These are phyloP conservation scores for Drosophila parabipectinata DNA, from an alignment of 1,140 invertebrate genomes.

Conservation along the genomic window DNA sequence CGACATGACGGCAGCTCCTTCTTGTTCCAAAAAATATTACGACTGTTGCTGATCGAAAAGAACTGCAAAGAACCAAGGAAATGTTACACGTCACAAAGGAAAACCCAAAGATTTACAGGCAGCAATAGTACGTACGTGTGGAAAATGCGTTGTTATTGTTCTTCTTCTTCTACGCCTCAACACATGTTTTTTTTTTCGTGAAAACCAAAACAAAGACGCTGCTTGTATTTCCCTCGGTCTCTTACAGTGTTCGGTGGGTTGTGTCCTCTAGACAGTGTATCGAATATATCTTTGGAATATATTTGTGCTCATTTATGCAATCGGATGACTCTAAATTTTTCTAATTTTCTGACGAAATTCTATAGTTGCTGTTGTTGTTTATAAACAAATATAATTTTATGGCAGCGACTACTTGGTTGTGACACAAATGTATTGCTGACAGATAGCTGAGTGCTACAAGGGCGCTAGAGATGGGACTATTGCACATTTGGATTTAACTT, in stretches of 20 bases:
- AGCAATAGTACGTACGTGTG: too few relatives aligned
- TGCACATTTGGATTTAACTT: too few relatives aligned
- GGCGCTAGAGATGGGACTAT: not conserved
- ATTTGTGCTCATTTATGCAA: not conserved
- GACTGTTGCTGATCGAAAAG: not conserved
- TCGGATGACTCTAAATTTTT: not conserved
- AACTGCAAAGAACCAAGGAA: not conserved
- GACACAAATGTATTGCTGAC: not conserved
- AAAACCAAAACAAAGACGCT: not conserved
- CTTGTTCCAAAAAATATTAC: not conserved
- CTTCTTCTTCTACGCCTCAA: conserved; percentile 20
- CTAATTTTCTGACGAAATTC: not conserved
- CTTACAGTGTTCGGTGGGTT: not conserved
- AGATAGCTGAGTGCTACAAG: not conserved
- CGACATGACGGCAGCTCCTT: conserved; percentile 52
- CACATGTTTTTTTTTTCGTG: conserved; percentile 21
- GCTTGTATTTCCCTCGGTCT: not conserved
- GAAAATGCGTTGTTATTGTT: conserved; percentile 23
- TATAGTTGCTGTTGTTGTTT: conserved; percentile 2
- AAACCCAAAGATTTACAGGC: conserved; percentile 18
- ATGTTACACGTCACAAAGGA: conserved; percentile 20
- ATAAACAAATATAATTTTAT: not conserved
- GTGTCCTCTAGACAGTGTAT: not conserved
- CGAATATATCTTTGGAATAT: not conserved
- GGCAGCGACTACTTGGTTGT: not conserved